These are phyloP conservation scores for Pyrocephalus nanus DNA, from an alignment of 2,797 vertebrate genomes.

Conservation along the genomic window DNA sequence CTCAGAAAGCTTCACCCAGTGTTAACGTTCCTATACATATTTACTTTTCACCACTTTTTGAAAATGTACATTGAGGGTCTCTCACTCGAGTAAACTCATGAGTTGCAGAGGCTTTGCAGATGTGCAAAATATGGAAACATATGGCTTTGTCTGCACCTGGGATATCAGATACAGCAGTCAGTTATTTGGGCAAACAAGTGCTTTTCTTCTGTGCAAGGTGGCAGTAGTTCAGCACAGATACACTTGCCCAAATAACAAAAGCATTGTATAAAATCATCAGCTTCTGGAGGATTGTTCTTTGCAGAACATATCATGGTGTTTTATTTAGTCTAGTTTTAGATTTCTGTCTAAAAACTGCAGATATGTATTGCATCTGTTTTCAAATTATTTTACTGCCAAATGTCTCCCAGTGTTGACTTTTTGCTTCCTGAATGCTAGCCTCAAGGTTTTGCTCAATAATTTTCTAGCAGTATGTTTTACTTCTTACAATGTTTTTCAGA, in stretches of 20 bases:
- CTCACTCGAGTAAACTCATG: not conserved
- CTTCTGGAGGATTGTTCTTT: not conserved
- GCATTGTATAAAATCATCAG: not conserved
- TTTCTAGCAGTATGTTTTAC: not conserved
- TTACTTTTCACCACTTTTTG: not conserved
- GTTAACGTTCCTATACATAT: not conserved
- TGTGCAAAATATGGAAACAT: not conserved
- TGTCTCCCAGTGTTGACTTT: accelerated
- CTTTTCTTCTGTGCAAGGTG: not conserved
- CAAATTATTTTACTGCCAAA: not conserved
- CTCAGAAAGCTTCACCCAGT: not conserved
- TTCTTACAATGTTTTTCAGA: not conserved
- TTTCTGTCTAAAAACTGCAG: not conserved
- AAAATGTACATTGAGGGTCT: not conserved
- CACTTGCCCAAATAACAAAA: not conserved
- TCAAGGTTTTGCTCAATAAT: not conserved
- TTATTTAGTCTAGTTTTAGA: not conserved
- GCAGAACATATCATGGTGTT: not conserved
- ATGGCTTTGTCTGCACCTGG: not conserved
- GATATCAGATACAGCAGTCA: not conserved
- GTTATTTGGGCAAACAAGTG: not conserved
- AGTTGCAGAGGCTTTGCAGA: not conserved
- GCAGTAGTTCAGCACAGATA: not conserved
- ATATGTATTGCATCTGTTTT: not conserved
- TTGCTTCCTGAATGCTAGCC: not conserved